phyloP scores from a whole-genome alignment of 2,797 vertebrate genomes.

The Balearica regulorum region DNA sequence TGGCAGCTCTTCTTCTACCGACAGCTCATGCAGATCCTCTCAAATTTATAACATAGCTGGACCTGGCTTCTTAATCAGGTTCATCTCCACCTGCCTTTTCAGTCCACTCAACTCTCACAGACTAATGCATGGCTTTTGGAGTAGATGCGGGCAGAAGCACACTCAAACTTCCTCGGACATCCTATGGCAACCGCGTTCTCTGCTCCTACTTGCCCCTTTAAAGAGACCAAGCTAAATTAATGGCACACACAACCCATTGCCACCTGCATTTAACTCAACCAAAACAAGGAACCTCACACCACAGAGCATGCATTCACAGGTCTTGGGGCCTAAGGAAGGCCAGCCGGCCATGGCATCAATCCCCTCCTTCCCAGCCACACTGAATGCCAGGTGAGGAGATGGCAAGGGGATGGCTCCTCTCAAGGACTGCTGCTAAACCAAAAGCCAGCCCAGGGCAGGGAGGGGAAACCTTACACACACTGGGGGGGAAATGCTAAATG shows the following conservation, averaged over 20 bases:
- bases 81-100: background rate
- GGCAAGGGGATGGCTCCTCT: background rate
- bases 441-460: background rate
- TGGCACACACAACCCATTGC: no score
- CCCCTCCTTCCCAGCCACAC: background rate
- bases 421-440: background rate
- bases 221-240: background rate
- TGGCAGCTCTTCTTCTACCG: background rate
- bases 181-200: rapidly evolving
- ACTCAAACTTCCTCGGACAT: background rate
- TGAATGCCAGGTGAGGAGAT: rapidly evolving
- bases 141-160: background rate
- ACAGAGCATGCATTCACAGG: background rate
- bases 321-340: background rate
- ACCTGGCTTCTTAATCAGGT: background rate
- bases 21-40: background rate
- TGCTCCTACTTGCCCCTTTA: background rate
- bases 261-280: background rate
- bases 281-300: rapidly evolving
- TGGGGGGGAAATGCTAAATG: rapidly evolving
- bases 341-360: rapidly evolving
- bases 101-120: no score
- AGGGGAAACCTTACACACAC: background rate
- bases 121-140: rapidly evolving
- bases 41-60: background rate